Conservation (phyloP, 2,888 invertebrate genomes). For the Sthenelais limicola region DNA sequence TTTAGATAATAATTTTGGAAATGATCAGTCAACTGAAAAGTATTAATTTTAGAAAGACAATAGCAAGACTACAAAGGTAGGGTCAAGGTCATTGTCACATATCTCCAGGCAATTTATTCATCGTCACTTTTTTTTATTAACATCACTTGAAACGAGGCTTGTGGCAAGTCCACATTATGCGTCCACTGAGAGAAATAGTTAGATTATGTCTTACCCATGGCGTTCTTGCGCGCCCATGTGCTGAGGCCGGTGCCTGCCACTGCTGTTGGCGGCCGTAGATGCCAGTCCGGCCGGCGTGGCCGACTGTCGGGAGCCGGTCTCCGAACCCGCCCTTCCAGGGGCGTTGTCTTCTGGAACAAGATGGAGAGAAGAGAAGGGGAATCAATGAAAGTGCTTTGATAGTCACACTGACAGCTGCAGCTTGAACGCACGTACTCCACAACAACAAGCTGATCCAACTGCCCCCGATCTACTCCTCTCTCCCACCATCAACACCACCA, state of each 20-base stretch:
- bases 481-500: too few species aligned
- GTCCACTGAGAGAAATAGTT: not conserved
- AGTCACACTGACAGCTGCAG: too few species aligned
- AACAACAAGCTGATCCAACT: too few species aligned
- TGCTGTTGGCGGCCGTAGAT: not conserved
- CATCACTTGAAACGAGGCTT: not conserved
- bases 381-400: slow-evolving; percentile 2
- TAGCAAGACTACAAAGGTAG: too few species aligned
- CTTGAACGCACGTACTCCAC: too few species aligned
- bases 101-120: too few species aligned
- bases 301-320: not conserved
- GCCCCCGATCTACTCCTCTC: too few species aligned
- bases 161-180: slow-evolving; percentile 9
- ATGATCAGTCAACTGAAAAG: too few species aligned
- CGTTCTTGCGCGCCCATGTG: slow-evolving; percentile 35
- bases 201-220: slow-evolving; percentile 7
- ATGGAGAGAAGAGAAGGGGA: slow-evolving; percentile 2
- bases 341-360: slow-evolving; percentile 13
- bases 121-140: too few species aligned
- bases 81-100: too few species aligned
- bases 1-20: too few species aligned
- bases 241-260: slow-evolving; percentile 1
- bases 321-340: not conserved
- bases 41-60: too few species aligned
- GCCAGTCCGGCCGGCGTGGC: not conserved